These are phyloP conservation scores for Molossus molossus DNA, from an alignment of 2,797 vertebrate species.

Conservation along the genomic window DNA sequence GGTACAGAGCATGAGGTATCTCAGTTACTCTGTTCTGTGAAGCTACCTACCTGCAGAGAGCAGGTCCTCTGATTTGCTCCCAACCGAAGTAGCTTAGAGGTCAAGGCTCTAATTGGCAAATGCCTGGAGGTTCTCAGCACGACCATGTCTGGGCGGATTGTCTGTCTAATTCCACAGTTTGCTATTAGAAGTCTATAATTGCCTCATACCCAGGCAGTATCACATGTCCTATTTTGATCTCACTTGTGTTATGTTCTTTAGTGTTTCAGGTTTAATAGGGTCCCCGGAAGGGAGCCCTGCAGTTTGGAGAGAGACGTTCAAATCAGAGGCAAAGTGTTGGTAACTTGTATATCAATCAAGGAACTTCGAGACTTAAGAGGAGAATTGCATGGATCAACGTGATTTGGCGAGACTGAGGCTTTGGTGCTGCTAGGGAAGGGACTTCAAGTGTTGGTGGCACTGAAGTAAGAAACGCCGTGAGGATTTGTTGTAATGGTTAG, in stretches of 20 bases:
- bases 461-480: neutral
- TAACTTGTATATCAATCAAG: neutral
- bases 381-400: neutral
- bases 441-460: neutral
- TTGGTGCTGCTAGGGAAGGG: neutral
- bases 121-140: neutral
- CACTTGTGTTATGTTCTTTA: neutral
- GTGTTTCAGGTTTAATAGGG: neutral
- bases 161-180: neutral
- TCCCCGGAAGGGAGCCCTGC: neutral
- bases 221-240: constrained; percentile 18
- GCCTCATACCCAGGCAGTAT: neutral
- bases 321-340: neutral
- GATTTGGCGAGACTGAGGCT: neutral
- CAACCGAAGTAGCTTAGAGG: neutral
- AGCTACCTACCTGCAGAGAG: constrained; percentile 15
- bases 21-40: neutral
- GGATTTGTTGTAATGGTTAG: neutral
- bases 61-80: constrained; percentile 3
- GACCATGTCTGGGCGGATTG: neutral
- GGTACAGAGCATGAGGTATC: neutral
- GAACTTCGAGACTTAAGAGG: neutral
- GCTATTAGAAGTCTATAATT: constrained; percentile 13
- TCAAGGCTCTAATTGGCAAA: constrained; percentile 16
- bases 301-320: constrained; percentile 10